A percentile compares a stretch with the other conserved stretches of the same genome.
phyloP scores from a whole-genome alignment of 2,888 invertebrate species.

The Tipula lateralis region DNA sequence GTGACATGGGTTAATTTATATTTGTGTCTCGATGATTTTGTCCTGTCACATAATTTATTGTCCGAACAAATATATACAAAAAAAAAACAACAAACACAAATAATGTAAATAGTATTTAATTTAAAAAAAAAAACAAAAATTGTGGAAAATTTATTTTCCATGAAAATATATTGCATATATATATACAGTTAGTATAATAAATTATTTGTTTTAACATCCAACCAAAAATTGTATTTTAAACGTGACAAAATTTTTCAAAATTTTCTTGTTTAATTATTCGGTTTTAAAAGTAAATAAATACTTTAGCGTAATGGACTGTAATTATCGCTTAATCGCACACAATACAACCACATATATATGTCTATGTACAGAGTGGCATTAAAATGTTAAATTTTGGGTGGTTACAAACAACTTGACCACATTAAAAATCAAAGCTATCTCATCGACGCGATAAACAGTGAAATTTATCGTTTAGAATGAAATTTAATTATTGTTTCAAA shows the following conservation, averaged over 20 bases:
- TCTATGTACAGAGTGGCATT: not conserved
- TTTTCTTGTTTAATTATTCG: slow-evolving; percentile 19
- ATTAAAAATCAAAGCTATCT: not conserved
- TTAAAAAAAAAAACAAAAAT: not conserved
- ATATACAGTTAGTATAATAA: not conserved
- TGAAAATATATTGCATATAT: not conserved
- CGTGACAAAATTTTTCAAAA: slow-evolving; percentile 4
- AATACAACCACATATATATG: not conserved
- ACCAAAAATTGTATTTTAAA: not conserved
- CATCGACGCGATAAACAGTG: not conserved
- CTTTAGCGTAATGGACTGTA: slow-evolving; percentile 19
- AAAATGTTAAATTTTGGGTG: not conserved
- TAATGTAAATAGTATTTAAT: not conserved
- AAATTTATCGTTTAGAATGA: not conserved
- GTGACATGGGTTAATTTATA: slow-evolving; percentile 1
- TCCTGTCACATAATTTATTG: slow-evolving; percentile 11
- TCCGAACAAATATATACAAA: not conserved
- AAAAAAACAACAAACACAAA: not conserved
- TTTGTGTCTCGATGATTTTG: not conserved
- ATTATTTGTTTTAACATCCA: not conserved
- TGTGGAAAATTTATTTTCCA: slow-evolving; percentile 15
- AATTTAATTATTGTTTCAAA: not conserved
- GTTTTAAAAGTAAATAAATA: slow-evolving; percentile 3
- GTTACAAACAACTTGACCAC: not conserved
- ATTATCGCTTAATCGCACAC: slow-evolving; percentile 11